Conservation (phyloP, 2,888 invertebrate genomes). For the Adelphocoris suturalis region DNA sequence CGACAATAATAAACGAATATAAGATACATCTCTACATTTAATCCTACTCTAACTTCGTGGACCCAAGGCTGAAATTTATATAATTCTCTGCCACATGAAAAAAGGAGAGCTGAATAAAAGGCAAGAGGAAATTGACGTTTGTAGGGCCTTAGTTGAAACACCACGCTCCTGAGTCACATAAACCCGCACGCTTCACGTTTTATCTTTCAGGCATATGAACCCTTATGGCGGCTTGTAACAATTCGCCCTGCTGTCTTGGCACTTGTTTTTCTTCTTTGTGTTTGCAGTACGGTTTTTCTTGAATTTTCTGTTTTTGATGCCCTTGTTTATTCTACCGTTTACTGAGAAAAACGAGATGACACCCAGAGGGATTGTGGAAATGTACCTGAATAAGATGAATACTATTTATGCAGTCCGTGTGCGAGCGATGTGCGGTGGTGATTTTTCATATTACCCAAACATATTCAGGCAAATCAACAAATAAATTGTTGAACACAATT, state of each 20-base stretch:
- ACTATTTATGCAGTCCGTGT: too few species aligned
- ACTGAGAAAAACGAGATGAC: neutral
- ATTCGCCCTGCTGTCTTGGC: neutral
- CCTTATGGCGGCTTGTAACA: conserved; percentile 21
- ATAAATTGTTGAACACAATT: too few species aligned
- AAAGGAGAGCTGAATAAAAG: neutral
- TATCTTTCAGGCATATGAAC: neutral
- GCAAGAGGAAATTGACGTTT: neutral
- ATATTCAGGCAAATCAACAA: too few species aligned
- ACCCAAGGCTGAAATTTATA: too few species aligned
- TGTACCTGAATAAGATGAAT: neutral
- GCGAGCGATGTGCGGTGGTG: too few species aligned
- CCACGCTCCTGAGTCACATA: neutral
- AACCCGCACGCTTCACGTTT: conserved; percentile 13
- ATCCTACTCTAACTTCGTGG: too few species aligned
- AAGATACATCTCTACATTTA: too few species aligned
- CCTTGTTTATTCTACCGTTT: neutral
- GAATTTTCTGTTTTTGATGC: neutral
- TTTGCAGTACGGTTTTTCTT: neutral
- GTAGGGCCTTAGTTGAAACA: neutral
- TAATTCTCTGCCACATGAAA: neutral
- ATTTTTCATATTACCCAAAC: too few species aligned
- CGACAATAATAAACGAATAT: too few species aligned
- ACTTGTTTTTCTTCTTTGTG: conserved; percentile 2
- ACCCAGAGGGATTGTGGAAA: neutral